Evolutionary conservation across 2,888 invertebrate species (phyloP), one percentile per base, ranked within the genome.

Genomic region (Tipula vernalis): DNA sequence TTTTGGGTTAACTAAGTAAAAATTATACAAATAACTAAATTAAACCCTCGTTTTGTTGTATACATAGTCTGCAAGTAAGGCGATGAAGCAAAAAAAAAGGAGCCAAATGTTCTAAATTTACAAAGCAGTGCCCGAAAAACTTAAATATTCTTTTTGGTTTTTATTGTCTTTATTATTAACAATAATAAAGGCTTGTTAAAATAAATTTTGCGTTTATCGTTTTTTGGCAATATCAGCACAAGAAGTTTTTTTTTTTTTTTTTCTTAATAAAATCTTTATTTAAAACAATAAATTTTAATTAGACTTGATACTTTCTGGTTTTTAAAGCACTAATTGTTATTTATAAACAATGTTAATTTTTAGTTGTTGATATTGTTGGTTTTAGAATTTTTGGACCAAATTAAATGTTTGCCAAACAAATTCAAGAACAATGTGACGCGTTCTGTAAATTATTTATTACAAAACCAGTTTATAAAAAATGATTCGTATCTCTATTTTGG

Each of bases 11-110:
- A 71, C 71, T 71, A 71, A 71, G 71, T 71, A 71, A 71, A 71
- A 71, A 71, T 71, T 71, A 71, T 71, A 71, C 71, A 71, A 71
- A 71, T 71, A 71, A 71, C 71, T 71, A 71, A 71, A 71, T 71
- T 71, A 71, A 71, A 28, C 71, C 28, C 71, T 71, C 71, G 71
- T 71, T 28, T 18, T 71, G 71, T 71, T 71, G 71, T 71, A 28
- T 71, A 28, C 5, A 47, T 12, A 47, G 10, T 41, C 6, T 12
- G 47, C 3, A 13, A 12, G 10, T 10, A 47, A 5, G n/a, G 8
- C 51, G 28, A 28, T 28, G 28, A 28, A 28, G 8, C 51, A 51
- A 51, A 28, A 71, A 71, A 71, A 71, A 71, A 71, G 71, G 71
- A 71, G 28, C 28, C 18, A 71, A 71, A 28, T 28, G 10, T 71